phyloP scores from a whole-genome alignment of 2,797 vertebrate genomes.

The Tangara arthus region DNA sequence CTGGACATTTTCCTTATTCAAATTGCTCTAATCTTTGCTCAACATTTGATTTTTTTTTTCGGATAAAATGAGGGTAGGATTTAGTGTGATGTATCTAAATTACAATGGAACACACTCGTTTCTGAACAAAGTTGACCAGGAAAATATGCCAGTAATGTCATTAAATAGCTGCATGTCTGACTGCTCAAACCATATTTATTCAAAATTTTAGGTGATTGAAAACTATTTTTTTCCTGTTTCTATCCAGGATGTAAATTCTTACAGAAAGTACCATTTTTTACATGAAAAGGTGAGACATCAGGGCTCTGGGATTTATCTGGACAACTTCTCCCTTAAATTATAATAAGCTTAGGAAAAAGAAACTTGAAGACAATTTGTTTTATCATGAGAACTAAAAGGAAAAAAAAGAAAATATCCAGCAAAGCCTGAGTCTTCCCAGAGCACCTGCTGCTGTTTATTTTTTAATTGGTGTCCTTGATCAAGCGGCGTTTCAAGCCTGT shows the following conservation, averaged over 20 bases:
- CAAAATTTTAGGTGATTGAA: background rate
- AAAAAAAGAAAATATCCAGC: background rate
- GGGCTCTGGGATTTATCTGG: background rate
- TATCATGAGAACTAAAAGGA: background rate
- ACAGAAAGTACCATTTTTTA: background rate
- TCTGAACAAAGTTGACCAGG: background rate
- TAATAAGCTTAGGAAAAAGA: background rate
- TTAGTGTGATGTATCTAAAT: background rate
- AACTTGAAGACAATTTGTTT: background rate
- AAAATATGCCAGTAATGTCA: background rate
- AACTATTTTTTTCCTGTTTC: background rate
- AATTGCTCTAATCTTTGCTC: background rate
- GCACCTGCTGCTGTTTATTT: slow-evolving; percentile 15
- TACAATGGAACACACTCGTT: background rate
- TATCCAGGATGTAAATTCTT: background rate
- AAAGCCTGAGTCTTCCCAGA: background rate
- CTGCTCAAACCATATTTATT: background rate
- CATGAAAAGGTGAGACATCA: background rate
- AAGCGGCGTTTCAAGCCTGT: background rate
- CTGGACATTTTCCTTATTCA: background rate
- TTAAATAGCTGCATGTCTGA: background rate
- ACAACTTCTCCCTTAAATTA: background rate
- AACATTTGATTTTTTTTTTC: background rate
- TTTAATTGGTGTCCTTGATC: slow-evolving; percentile 2
- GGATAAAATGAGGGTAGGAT: background rate